phyloP scores from a whole-genome alignment of 2,888 invertebrate species.

The Netelia inedita region DNA sequence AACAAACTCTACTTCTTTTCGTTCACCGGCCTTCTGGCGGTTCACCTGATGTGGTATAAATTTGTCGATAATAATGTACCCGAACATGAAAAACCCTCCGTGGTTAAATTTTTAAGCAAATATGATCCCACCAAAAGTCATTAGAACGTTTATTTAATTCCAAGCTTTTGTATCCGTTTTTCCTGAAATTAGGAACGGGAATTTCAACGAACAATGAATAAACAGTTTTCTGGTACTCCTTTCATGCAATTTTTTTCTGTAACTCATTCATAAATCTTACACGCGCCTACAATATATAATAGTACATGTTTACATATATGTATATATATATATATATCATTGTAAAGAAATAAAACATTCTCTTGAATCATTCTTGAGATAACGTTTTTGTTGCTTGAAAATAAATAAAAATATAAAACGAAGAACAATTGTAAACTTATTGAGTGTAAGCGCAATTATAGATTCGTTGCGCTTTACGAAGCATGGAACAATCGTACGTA shows the following conservation, averaged over 20 bases:
- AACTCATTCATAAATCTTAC: constrained; percentile 43
- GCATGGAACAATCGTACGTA: constrained; percentile 52
- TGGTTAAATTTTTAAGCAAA: neutral
- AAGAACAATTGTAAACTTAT: constrained; percentile 66
- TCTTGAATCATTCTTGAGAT: constrained; percentile 33
- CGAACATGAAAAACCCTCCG: neutral
- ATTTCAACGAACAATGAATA: neutral
- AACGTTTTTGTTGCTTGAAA: constrained; percentile 39
- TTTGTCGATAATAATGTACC: constrained; percentile 29
- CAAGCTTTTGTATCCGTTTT: neutral
- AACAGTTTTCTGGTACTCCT: constrained; percentile 16
- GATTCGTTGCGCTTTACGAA: constrained; percentile 26
- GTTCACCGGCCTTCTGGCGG: neutral
- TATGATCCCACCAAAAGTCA: constrained; percentile 15
- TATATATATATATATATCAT: constrained; percentile 62
- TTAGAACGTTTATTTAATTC: neutral
- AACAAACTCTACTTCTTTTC: neutral
- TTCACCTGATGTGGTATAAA: constrained; percentile 51
- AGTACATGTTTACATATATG: constrained; percentile 62
- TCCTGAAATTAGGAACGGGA: neutral
- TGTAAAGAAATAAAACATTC: constrained; percentile 66
- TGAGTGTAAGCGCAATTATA: constrained; percentile 27
- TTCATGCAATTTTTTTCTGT: constrained; percentile 36
- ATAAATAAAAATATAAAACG: constrained; percentile 5
- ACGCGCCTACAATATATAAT: constrained; percentile 8